Conservation (phyloP, 2,888 invertebrate species). For the Patella caerulea region DNA sequence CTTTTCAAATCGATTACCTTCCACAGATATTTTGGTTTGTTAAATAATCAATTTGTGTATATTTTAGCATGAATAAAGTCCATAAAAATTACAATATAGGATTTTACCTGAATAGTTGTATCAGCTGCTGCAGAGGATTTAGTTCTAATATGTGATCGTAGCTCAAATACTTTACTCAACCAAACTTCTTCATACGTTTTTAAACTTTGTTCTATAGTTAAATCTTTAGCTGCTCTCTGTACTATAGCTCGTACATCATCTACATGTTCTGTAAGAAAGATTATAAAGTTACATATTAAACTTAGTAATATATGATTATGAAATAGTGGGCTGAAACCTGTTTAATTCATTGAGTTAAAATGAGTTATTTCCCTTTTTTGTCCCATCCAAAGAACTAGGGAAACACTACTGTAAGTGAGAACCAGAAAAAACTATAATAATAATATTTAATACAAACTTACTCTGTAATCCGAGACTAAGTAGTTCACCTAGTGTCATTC, state of each 20-base stretch:
- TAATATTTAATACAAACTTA: conserved; percentile 41
- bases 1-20: too few species aligned
- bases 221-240: conserved; percentile 70
- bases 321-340: not conserved
- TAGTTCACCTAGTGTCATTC: conserved; percentile 70
- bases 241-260: conserved; percentile 71
- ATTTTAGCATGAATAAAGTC: too few species aligned
- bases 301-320: not conserved
- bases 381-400: too few species aligned
- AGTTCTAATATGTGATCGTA: conserved; percentile 56
- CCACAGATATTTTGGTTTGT: too few species aligned
- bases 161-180: conserved; percentile 70
- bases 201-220: conserved; percentile 69
- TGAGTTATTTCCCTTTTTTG: too few species aligned
- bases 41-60: too few species aligned
- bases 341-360: not conserved
- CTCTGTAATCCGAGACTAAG: conserved; percentile 70
- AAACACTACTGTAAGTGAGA: too few species aligned
- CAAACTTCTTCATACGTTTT: conserved; percentile 72
- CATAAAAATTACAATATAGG: too few species aligned
- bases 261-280: conserved; percentile 61
- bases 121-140: conserved; percentile 23
- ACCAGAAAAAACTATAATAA: too few species aligned
- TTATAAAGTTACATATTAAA: not conserved
- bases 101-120: too few species aligned